Evolutionary conservation across 2,888 invertebrate species (phyloP).

Genomic region (Lapara coniferarum): DNA sequence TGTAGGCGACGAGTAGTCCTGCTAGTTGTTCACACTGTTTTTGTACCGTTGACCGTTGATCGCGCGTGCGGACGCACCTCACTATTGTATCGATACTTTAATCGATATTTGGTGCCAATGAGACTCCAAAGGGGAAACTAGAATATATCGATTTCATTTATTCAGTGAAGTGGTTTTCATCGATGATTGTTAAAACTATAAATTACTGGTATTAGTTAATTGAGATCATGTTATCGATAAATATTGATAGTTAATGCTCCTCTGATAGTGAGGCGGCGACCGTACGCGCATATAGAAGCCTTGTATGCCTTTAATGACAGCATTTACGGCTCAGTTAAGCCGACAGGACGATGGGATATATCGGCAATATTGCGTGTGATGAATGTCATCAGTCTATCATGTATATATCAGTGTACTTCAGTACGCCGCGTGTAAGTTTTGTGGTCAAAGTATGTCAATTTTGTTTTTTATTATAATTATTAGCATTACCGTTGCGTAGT

Average conservation of each 20-base stretch:
- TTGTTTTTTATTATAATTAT: constrained; percentile 3
- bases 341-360: constrained; percentile 9
- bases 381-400: constrained; percentile 23
- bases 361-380: constrained; percentile 22
- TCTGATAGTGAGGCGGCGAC: not conserved
- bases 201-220: no score
- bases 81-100: not conserved
- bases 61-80: constrained; percentile 2
- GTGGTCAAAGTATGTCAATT: not conserved
- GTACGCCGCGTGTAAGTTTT: constrained; percentile 21
- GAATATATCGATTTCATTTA: not conserved
- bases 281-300: not conserved
- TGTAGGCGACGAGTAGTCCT: constrained; percentile 56
- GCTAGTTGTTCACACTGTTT: constrained; percentile 45
- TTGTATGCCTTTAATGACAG: constrained; percentile 16
- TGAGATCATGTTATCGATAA: not conserved
- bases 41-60: not conserved
- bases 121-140: not conserved
- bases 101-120: not conserved
- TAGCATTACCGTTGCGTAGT: constrained; percentile 15
- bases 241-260: not conserved
- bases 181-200: no score
- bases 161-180: no score
- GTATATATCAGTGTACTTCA: constrained; percentile 24
- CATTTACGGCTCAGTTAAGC: constrained; percentile 12